Percentiles rank a stretch among this genome's conserved stretches.
Evolutionary conservation across 2,797 vertebrate genomes (phyloP).

Genomic region (Thamnophis elegans): DNA sequence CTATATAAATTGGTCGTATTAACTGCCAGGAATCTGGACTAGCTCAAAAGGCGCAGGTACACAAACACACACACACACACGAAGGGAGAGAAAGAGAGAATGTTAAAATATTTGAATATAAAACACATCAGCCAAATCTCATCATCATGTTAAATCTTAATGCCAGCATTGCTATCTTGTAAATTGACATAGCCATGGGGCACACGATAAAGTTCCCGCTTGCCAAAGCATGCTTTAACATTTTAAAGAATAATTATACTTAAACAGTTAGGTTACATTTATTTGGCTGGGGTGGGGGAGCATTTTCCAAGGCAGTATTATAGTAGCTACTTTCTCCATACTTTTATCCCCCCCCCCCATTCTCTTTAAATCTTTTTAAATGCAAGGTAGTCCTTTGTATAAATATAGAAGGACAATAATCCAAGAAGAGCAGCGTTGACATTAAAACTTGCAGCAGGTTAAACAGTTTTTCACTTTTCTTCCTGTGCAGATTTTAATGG

Average conservation of each 20-base stretch:
- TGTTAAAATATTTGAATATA: not conserved
- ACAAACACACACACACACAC: not conserved
- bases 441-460: not conserved
- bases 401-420: not conserved
- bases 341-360: not conserved
- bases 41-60: not conserved
- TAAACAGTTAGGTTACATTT: not conserved
- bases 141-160: not conserved
- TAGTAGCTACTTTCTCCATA: not conserved
- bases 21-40: not conserved
- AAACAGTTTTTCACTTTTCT: not conserved
- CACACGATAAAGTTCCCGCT: not conserved
- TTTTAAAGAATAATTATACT: not conserved
- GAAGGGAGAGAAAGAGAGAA: not conserved
- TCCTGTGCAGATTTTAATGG: not conserved
- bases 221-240: not conserved
- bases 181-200: not conserved
- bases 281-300: not conserved
- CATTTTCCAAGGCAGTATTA: not conserved
- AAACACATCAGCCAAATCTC: not conserved
- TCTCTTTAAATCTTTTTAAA: constrained; percentile 15
- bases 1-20: not conserved
- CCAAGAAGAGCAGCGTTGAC: not conserved
- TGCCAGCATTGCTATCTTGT: not conserved
- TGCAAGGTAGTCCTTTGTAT: not conserved